A percentile compares a stretch with the other conserved stretches of the same genome.
Evolutionary conservation across 2,113 vertebrate genomes (phyloP).

Genomic region (Neotoma lepida): DNA sequence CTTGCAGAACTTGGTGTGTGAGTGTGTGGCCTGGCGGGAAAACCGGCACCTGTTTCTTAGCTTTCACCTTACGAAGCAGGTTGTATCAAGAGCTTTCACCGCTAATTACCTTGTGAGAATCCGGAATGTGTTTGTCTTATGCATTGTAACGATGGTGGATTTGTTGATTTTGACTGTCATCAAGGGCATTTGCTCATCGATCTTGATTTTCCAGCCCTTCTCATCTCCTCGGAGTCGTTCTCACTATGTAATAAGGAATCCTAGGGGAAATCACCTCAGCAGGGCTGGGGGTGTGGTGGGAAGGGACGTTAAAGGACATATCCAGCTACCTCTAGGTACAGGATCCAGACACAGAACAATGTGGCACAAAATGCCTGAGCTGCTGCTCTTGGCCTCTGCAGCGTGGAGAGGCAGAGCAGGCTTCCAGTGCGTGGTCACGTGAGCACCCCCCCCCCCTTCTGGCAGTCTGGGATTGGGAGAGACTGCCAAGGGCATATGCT

Average conservation of each 20-base stretch:
- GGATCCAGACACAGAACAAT: neutral
- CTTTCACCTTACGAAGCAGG: neutral
- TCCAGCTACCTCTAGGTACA: neutral
- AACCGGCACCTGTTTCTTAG: neutral
- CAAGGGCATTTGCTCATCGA: neutral
- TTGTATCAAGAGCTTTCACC: neutral
- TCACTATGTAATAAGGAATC: neutral
- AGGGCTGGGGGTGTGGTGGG: accelerated
- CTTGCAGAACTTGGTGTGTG: slow-evolving; percentile 10
- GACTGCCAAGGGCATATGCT: slow-evolving; percentile 40
- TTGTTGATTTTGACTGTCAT: neutral
- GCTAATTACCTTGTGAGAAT: neutral
- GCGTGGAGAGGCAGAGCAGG: neutral
- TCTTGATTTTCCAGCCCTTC: neutral
- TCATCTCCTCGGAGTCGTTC: neutral
- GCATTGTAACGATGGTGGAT: neutral
- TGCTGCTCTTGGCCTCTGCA: neutral
- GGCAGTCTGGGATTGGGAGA: slow-evolving; percentile 15
- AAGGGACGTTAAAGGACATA: neutral
- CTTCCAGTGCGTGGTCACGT: neutral
- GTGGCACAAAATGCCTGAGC: neutral
- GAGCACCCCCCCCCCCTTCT: accelerated
- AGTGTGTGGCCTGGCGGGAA: neutral
- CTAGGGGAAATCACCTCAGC: neutral
- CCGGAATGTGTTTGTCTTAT: neutral